phyloP scores from a whole-genome alignment of 2,888 invertebrate species.

The Patella caerulea region DNA sequence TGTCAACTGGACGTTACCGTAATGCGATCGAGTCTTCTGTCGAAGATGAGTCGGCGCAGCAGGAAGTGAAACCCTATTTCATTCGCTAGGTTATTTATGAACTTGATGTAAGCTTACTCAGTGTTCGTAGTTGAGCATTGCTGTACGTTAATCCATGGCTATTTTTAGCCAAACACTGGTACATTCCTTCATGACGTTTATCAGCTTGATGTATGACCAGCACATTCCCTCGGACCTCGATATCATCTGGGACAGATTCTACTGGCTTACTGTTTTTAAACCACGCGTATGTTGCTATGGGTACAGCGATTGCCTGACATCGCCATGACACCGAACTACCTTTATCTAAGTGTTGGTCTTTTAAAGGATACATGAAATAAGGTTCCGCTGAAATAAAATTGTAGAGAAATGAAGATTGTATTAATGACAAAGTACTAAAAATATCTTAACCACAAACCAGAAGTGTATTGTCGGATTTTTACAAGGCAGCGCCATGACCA shows the following conservation, averaged over 20 bases:
- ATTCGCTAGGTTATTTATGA: background rate
- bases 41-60: background rate
- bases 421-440: too few relatives aligned
- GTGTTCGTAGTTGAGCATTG: constrained; percentile 89
- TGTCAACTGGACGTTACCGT: too few relatives aligned
- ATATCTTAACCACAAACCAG: too few relatives aligned
- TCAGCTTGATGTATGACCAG: constrained; percentile 45
- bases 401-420: too few relatives aligned
- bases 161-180: constrained; percentile 92
- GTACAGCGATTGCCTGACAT: constrained; percentile 60
- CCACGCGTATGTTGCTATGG: constrained; percentile 58
- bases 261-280: constrained; percentile 50
- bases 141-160: constrained; percentile 88
- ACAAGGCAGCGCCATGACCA: too few relatives aligned
- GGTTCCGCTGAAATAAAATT: constrained; percentile 56
- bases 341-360: constrained; percentile 61
- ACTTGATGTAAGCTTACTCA: constrained; percentile 76
- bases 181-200: constrained; percentile 88
- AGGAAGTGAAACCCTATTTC: background rate
- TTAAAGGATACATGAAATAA: constrained; percentile 60
- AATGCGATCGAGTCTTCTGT: background rate
- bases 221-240: constrained; percentile 50
- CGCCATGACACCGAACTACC: constrained; percentile 56
- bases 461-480: too few relatives aligned
- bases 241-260: constrained; percentile 25